Conservation (phyloP, 2,113 vertebrate genomes). For the Anoura caudifer region DNA sequence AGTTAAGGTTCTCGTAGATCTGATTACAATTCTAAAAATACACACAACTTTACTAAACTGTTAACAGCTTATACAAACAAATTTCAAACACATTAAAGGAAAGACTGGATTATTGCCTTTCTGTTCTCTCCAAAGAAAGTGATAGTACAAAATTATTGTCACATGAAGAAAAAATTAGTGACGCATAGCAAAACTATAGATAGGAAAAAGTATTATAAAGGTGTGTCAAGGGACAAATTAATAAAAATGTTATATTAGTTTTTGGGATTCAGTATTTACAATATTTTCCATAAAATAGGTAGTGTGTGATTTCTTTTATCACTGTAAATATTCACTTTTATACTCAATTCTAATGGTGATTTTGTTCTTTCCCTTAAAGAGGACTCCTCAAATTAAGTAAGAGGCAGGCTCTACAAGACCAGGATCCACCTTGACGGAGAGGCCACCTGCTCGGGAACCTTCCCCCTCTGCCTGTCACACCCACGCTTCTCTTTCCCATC, state of each 20-base stretch:
- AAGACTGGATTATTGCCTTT: background rate
- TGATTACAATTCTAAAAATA: background rate
- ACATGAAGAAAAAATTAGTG: background rate
- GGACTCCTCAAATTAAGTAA: background rate
- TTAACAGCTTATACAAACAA: background rate
- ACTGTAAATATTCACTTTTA: background rate
- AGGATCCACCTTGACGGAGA: background rate
- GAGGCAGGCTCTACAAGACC: background rate
- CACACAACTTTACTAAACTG: background rate
- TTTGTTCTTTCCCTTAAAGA: background rate
- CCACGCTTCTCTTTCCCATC: background rate
- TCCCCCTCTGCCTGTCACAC: background rate
- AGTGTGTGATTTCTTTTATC: background rate
- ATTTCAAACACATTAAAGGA: background rate
- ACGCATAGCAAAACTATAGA: background rate
- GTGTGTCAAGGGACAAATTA: background rate
- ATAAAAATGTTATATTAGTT: background rate
- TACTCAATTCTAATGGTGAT: background rate
- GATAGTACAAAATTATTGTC: background rate
- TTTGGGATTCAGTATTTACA: background rate
- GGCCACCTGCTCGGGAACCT: background rate
- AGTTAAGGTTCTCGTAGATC: background rate
- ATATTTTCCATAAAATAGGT: background rate
- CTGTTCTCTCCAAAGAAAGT: background rate
- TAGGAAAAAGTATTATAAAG: background rate